Percentiles rank a stretch among this genome's conserved stretches.
These are phyloP conservation scores for Sturnira hondurensis DNA, from an alignment of 2,113 vertebrate species.

Conservation along the genomic window DNA sequence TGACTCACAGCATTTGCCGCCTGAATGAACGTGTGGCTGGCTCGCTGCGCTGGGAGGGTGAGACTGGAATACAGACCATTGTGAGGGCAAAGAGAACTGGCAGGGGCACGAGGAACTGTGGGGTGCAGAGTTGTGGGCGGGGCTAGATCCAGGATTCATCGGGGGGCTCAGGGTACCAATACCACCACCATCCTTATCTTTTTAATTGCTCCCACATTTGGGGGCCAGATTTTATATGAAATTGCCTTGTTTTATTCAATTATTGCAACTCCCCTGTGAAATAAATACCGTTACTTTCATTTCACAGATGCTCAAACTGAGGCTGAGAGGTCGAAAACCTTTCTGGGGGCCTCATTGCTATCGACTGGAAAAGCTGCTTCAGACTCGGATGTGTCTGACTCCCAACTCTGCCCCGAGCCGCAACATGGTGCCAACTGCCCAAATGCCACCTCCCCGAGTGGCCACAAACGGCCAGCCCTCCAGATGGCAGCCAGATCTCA, in stretches of 20 bases:
- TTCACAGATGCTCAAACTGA: background rate
- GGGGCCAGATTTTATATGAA: background rate
- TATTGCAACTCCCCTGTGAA: background rate
- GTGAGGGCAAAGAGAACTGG: background rate
- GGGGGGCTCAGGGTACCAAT: background rate
- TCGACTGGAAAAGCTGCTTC: no score
- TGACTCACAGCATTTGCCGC: background rate
- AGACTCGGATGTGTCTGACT: background rate
- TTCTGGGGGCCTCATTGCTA: background rate
- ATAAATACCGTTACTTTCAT: background rate
- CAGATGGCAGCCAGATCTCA: background rate
- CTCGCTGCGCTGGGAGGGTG: background rate
- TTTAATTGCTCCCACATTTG: no score
- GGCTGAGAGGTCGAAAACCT: background rate
- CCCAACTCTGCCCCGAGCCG: no score
- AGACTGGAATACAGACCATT: background rate
- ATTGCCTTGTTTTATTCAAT: background rate
- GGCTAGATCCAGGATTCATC: background rate
- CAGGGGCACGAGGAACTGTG: rapidly evolving
- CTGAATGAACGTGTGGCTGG: background rate
- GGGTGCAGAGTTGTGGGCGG: background rate
- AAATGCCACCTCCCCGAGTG: no score
- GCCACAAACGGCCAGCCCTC: background rate
- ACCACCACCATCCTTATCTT: background rate
- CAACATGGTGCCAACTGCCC: rapidly evolving